Percentiles rank a stretch among this genome's conserved stretches.
phyloP scores from a whole-genome alignment of 1,140 invertebrate genomes.

The Zophobas morio region DNA sequence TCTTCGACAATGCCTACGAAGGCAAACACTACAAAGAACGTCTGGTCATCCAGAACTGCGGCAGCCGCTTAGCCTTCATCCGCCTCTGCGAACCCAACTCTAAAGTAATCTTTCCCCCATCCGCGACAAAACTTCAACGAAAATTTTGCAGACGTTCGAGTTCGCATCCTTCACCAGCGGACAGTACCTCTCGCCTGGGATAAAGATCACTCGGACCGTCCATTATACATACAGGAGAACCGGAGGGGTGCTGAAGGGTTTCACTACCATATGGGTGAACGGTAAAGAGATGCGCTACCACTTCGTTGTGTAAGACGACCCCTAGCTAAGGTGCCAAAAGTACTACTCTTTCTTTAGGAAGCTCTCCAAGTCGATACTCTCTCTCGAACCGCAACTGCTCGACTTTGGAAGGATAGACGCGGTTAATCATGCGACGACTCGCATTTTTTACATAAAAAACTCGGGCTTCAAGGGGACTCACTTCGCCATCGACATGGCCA shows the following conservation, averaged over 20 bases:
- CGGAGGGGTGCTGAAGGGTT: conserved; percentile 54
- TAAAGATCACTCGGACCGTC: conserved; percentile 58
- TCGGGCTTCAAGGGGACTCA: conserved; percentile 51
- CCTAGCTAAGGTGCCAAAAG: background rate
- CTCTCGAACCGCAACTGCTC: conserved; percentile 51
- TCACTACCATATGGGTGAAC: conserved; percentile 65
- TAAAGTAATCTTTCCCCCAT: conserved; percentile 54
- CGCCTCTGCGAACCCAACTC: conserved; percentile 59
- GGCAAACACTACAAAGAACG: conserved; percentile 54
- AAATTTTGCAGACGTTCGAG: conserved; percentile 60
- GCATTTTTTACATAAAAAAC: conserved; percentile 51
- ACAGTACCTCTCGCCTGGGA: conserved; percentile 61
- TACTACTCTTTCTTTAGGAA: conserved; percentile 7
- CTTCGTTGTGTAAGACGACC: conserved; percentile 53
- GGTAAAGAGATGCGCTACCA: conserved; percentile 60
- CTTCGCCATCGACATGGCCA: conserved; percentile 56
- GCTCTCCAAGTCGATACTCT: background rate
- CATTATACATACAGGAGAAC: conserved; percentile 59
- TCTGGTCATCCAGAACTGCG: conserved; percentile 60
- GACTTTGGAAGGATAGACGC: conserved; percentile 59
- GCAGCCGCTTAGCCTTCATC: conserved; percentile 56
- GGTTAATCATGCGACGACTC: conserved; percentile 48
- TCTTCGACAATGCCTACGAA: conserved; percentile 62
- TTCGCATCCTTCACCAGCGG: conserved; percentile 54
- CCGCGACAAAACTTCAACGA: background rate